Evolutionary conservation across 2,113 vertebrate species (phyloP), one percentile per base, ranked within the genome.

Genomic region (Saimiri boliviensis): DNA sequence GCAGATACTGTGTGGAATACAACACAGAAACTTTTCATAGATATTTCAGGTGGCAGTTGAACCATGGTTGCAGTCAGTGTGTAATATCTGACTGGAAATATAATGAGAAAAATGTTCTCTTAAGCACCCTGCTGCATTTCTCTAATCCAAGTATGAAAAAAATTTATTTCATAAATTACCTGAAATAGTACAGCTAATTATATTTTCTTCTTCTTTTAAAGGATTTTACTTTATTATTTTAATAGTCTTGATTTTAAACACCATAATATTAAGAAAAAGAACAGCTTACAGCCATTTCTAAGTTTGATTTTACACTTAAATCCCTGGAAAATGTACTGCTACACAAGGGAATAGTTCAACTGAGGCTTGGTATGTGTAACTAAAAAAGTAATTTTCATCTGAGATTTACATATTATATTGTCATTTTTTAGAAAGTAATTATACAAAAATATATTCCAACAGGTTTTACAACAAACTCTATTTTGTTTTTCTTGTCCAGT

Each of bases 341-440:
- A 32, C 52, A 83, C 91, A 96, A 86, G 37, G 68, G 82, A 97
- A 96, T 0, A 0, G 56, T 81, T 96, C 30, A 94, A 54, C 37
- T 63, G n/a, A 32, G 88, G 0, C 45, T 96, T 97, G 91, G 63
- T 40, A 93, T 74, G 8, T 97, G 2, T 83, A 97, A 91, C 37
- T 86, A 95, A 73, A 77, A 96, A 87, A 81, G 40, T 23, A 96
- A 80, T 95, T 96, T 98, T 95, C 47, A 87, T 86, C 94, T 95
- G 71, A 92, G 13, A 85, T 63, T 90, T 91, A 88, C 47, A 13
- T 79, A 35, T 86, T 98, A 92, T 93, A 89, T 91, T 97, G 42
- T 17, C 25, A 93, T 95, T 98, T 97, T 94, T 96, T 95, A 90
- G 83, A 93, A 87, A 8, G 6, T 82, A 91, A 96, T 97, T 95